Percentiles rank a stretch among this genome's conserved stretches.
These are phyloP conservation scores for Drosophila carrolli DNA, from an alignment of 1,140 invertebrate genomes.

Conservation along the genomic window DNA sequence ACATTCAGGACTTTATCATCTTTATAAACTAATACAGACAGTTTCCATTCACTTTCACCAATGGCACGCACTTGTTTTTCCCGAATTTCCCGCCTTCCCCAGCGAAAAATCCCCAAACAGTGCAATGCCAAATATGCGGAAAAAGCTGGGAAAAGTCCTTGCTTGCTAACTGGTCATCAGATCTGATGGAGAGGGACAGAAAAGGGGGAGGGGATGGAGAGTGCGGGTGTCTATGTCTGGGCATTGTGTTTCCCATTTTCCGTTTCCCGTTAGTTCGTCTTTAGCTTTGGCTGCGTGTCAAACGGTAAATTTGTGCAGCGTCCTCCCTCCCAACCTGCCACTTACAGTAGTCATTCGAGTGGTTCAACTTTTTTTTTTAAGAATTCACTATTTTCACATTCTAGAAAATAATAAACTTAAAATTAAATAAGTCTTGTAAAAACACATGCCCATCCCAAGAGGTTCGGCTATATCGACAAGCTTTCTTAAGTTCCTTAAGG, in stretches of 20 bases:
- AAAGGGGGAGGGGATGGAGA: background rate
- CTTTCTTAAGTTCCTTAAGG: background rate
- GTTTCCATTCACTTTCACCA: slow-evolving; percentile 30
- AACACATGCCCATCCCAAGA: background rate
- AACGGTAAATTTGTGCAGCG: slow-evolving; percentile 44
- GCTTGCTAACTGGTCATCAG: slow-evolving; percentile 37
- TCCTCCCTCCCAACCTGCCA: slow-evolving; percentile 15
- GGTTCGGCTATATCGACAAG: background rate
- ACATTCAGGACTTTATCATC: slow-evolving; percentile 28
- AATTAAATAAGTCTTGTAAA: no score
- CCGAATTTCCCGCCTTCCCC: background rate
- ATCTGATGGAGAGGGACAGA: background rate
- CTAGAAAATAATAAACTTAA: no score
- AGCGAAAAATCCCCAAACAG: background rate
- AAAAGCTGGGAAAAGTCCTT: slow-evolving; percentile 36
- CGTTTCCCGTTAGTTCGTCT: slow-evolving; percentile 40
- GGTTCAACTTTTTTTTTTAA: background rate
- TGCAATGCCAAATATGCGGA: slow-evolving; percentile 57
- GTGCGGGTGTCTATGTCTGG: slow-evolving; percentile 40
- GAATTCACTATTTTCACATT: no score
- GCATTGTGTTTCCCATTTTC: slow-evolving; percentile 47
- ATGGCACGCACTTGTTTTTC: slow-evolving; percentile 32
- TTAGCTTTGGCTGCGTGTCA: slow-evolving; percentile 55
- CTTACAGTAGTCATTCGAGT: slow-evolving; percentile 15
- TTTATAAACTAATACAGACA: slow-evolving; percentile 30